Base-by-base conservation (phyloP, 2,113 vertebrate species). In the Clarias macrocephalus region DNA sequence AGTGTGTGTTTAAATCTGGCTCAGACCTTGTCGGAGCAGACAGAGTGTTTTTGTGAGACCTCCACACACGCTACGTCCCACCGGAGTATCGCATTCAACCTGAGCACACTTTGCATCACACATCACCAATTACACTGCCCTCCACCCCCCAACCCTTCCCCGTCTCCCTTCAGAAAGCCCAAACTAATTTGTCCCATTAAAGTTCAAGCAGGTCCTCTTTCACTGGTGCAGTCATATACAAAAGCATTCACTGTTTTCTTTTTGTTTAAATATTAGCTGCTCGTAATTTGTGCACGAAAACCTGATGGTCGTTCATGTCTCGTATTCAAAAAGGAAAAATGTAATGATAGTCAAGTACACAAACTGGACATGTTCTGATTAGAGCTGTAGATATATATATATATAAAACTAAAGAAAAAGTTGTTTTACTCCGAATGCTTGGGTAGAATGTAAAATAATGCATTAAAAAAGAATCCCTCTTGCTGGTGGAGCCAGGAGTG, bases 161-260 rank as follows among this genome's bases (percentile, higher is more conserved):
- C 10, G 28, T 28, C 75, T 56, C 52, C 52, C 75, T 18, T 28
- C 15, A 28, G 79, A 88, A 86, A 79, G 82, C 80, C 82, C 52
- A 75, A 73, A 80, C 81, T 84, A 89, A 88, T 90, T 88, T 89
- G 82, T 88, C 82, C 82, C 88, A 89, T 91, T 89, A 89, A 88
- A 88, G 89, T 90, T 90, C 89, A 90, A 87, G 86, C 63, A 88
- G 87, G 84, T 90, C 89, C 79, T 42, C 63, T 89, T 83, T 89
- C 88, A 80, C 19, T 48, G 52, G 79, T 54, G 42, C 56, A 79
- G 72, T 57, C 59, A 84, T 79, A 52, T 87, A 87, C 72, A 83
- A 76, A 80, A 66, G 72, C 87, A 84, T 88, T 85, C 52, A 66
- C 54, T 80, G 62, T 85, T 65, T 66, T 15, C 48, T 66, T 28